phyloP scores from a whole-genome alignment of 2,888 invertebrate species.

The Syritta pipiens region DNA sequence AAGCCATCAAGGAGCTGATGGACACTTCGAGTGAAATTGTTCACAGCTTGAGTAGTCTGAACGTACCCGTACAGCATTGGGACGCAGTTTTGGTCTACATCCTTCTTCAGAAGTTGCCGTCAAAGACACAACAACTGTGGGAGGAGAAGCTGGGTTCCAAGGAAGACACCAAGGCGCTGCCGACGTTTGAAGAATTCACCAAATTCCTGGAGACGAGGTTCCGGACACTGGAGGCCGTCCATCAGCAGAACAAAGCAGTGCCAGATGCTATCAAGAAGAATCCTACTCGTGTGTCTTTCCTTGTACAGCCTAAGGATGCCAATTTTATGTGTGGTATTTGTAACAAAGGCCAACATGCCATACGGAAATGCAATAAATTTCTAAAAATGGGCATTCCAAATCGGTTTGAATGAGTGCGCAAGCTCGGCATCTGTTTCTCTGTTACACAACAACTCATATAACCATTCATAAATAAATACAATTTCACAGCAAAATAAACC shows the following conservation, averaged over 20 bases:
- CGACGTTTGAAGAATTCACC: too few relatives aligned
- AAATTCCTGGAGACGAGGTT: too few relatives aligned
- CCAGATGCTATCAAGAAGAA: too few relatives aligned
- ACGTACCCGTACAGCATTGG: background rate
- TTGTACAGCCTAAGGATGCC: too few relatives aligned
- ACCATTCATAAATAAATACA: background rate
- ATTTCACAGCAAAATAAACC: background rate
- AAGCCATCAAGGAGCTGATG: too few relatives aligned
- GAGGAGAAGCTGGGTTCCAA: too few relatives aligned
- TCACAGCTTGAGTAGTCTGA: background rate
- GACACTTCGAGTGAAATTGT: slow-evolving; percentile 1
- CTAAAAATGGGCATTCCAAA: slow-evolving; percentile 12
- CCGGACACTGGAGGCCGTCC: too few relatives aligned
- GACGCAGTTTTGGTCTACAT: background rate
- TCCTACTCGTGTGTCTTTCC: too few relatives aligned
- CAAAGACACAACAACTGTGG: slow-evolving; percentile 8
- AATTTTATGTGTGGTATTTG: too few relatives aligned
- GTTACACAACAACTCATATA: background rate
- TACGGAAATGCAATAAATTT: slow-evolving; percentile 13
- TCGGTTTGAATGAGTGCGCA: background rate
- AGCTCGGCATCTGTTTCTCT: background rate
- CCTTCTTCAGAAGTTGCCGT: background rate
- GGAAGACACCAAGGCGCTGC: too few relatives aligned
- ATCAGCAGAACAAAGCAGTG: too few relatives aligned
- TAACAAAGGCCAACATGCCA: slow-evolving; percentile 5